Evolutionary conservation across 1,140 invertebrate genomes (phyloP).

Genomic region (Brachionus rubens): DNA sequence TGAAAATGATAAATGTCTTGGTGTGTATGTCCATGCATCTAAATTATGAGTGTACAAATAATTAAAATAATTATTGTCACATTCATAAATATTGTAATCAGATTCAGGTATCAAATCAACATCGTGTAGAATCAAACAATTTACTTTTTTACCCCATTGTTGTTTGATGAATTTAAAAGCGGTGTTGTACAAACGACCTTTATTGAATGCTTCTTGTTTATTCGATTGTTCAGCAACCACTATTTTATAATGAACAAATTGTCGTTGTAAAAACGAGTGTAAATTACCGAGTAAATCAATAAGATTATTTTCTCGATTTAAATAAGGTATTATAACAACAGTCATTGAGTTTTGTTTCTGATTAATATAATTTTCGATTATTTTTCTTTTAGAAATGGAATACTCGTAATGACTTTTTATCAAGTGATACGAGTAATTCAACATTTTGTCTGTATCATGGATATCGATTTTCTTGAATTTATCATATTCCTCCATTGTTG

Average conservation of each 20-base stretch:
- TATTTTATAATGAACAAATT: constrained; percentile 82
- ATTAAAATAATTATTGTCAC: constrained; percentile 71
- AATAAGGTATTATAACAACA: constrained; percentile 76
- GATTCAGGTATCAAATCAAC: constrained; percentile 85
- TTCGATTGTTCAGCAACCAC: constrained; percentile 78
- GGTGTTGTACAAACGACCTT: constrained; percentile 36
- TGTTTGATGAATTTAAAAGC: constrained; percentile 27
- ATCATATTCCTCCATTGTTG: not conserved
- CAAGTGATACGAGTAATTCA: not conserved
- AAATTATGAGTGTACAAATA: not conserved
- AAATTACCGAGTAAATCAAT: constrained; percentile 76
- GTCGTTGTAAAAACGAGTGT: constrained; percentile 79
- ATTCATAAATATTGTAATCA: constrained; percentile 83
- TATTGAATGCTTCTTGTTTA: constrained; percentile 13
- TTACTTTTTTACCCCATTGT: constrained; percentile 44
- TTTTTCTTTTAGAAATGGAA: not conserved
- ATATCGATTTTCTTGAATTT: not conserved
- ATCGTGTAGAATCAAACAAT: constrained; percentile 85
- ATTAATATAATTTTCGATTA: constrained; percentile 17
- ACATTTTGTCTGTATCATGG: not conserved
- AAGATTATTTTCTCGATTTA: constrained; percentile 75
- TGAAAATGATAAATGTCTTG: constrained; percentile 28
- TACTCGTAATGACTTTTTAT: not conserved
- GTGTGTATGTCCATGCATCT: not conserved
- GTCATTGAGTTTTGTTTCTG: not conserved